Conservation (phyloP, 2,113 vertebrate genomes). For the Phrynosoma blainvillii region DNA sequence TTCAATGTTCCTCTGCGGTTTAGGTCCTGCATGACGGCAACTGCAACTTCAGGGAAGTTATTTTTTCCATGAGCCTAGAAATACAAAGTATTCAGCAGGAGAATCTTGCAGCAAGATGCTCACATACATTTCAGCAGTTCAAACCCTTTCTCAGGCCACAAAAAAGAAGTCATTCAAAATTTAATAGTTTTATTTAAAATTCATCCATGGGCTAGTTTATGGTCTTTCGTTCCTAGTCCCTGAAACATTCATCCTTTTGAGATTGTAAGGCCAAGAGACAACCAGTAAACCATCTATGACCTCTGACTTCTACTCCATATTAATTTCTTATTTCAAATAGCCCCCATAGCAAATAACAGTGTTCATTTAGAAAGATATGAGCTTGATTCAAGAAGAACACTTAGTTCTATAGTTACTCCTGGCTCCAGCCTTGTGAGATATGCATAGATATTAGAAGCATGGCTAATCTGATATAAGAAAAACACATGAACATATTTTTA, state of each 20-base stretch:
- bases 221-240: not conserved
- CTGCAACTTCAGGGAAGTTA: conserved; percentile 86
- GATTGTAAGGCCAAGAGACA: not conserved
- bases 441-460: not conserved
- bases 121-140: not conserved
- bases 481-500: not conserved
- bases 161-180: not conserved
- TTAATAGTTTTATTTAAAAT: not conserved
- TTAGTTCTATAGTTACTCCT: not conserved
- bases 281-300: not conserved
- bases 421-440: not conserved
- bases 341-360: too few species aligned
- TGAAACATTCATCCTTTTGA: not conserved
- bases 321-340: not conserved
- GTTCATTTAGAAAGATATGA: not conserved
- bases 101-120: not conserved
- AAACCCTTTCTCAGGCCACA: not conserved
- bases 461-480: not conserved
- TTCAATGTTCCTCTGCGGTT: conserved; percentile 91
- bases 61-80: conserved; percentile 75
- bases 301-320: not conserved
- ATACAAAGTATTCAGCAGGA: not conserved
- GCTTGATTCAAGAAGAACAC: not conserved
- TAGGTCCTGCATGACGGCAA: conserved; percentile 93
- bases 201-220: not conserved